A percentile compares a stretch with the other conserved stretches of the same genome.
Evolutionary conservation across 2,888 invertebrate genomes (phyloP).

Genomic region (Coelinius sp.): DNA sequence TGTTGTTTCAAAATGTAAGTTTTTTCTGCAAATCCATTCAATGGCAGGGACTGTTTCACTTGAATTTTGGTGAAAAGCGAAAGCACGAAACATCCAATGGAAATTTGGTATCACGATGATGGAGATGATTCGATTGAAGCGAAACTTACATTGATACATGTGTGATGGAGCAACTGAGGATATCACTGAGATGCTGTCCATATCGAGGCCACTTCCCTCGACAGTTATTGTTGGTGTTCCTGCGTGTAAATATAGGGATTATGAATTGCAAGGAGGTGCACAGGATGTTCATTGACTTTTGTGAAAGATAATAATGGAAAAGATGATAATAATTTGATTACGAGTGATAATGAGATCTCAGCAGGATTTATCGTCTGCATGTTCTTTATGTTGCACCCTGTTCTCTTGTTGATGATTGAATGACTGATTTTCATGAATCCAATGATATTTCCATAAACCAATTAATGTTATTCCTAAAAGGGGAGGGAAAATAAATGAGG

Average conservation of each 20-base stretch:
- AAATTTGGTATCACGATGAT: conserved; percentile 23
- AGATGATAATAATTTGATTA: conserved; percentile 47
- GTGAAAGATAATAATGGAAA: conserved; percentile 42
- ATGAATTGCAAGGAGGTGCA: conserved; percentile 47
- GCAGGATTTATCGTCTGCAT: conserved; percentile 35
- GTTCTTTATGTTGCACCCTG: conserved; percentile 52
- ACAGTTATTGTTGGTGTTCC: conserved; percentile 70
- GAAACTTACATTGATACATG: conserved; percentile 81
- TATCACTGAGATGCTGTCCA: conserved; percentile 80
- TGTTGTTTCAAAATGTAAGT: too few species aligned
- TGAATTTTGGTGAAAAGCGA: not conserved
- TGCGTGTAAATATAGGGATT: conserved; percentile 63
- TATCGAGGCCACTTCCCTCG: conserved; percentile 77
- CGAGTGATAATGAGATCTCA: conserved; percentile 29
- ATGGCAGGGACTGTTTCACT: conserved; percentile 1
- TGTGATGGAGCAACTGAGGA: conserved; percentile 79
- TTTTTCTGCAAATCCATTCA: not conserved
- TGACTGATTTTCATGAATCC: conserved; percentile 3
- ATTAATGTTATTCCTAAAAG: conserved; percentile 2
- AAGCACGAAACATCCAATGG: not conserved
- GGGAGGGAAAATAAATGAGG: conserved; percentile 14
- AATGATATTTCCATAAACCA: not conserved
- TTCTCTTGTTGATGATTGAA: conserved; percentile 9
- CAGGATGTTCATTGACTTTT: conserved; percentile 26
- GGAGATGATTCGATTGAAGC: conserved; percentile 32